These are phyloP conservation scores for Drosophila sp. DNA, from an alignment of 1,140 invertebrate species.

Conservation along the genomic window DNA sequence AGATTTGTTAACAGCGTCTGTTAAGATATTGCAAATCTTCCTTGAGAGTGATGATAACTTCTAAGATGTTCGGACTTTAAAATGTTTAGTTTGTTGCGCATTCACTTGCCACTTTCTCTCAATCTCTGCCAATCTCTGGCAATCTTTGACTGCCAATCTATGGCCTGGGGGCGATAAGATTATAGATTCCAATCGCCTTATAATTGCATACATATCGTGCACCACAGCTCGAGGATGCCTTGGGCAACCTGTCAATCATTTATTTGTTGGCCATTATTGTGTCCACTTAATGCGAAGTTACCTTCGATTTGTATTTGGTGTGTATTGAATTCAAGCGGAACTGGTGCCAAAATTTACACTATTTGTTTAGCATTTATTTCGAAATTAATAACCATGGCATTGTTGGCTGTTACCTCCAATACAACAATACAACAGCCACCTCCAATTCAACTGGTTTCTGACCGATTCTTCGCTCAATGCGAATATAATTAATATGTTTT, in stretches of 20 bases:
- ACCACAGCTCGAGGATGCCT: constrained; percentile 16
- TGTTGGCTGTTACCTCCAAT: constrained; percentile 8
- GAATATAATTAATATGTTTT: constrained; percentile 51
- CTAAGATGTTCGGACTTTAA: constrained; percentile 3
- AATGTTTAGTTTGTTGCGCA: constrained; percentile 28
- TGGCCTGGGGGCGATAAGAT: constrained; percentile 20
- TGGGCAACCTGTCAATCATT: constrained; percentile 40
- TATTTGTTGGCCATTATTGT: constrained; percentile 34
- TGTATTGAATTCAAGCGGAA: constrained; percentile 35
- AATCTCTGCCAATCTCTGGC: too few relatives aligned
- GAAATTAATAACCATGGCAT: constrained; percentile 26
- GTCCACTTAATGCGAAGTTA: constrained; percentile 22
- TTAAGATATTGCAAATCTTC: not conserved
- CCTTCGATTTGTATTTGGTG: constrained; percentile 29
- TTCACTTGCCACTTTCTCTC: constrained; percentile 44
- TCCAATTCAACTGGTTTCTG: constrained; percentile 44
- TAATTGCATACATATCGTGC: constrained; percentile 44
- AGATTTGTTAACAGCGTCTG: not conserved
- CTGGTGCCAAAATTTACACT: constrained; percentile 37
- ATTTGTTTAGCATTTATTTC: constrained; percentile 28
- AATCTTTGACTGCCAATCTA: constrained; percentile 32
- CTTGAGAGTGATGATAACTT: constrained; percentile 7
- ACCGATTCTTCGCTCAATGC: constrained; percentile 22
- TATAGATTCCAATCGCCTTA: constrained; percentile 50
- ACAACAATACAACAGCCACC: not conserved